Conservation (phyloP, 2,888 invertebrate genomes). For the Tetranychus piercei region DNA sequence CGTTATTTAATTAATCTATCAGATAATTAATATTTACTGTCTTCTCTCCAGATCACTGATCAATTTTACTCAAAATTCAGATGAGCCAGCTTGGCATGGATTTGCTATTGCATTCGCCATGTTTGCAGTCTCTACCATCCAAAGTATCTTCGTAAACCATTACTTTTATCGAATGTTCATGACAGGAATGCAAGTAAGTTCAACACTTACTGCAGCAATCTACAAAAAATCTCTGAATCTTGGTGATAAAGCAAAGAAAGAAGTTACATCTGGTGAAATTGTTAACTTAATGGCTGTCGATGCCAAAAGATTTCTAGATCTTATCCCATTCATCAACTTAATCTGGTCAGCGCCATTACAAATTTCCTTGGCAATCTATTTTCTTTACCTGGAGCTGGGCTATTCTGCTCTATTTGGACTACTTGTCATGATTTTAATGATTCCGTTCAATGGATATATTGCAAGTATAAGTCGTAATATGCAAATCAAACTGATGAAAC, state of each 20-base stretch:
- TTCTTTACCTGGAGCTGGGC: conserved; percentile 40
- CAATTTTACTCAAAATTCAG: conserved; percentile 39
- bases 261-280: conserved; percentile 68
- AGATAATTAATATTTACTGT: background rate
- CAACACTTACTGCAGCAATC: conserved; percentile 69
- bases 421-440: conserved; percentile 75
- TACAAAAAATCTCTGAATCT: conserved; percentile 46
- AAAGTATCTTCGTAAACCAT: conserved; percentile 67
- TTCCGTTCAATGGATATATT: conserved; percentile 68
- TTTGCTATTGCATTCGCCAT: conserved; percentile 58
- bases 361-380: conserved; percentile 62
- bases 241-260: conserved; percentile 27
- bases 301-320: conserved; percentile 67
- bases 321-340: conserved; percentile 61
- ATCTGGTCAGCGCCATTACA: conserved; percentile 71
- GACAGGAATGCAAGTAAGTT: conserved; percentile 71
- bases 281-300: conserved; percentile 82
- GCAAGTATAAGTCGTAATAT: conserved; percentile 59
- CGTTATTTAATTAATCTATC: background rate
- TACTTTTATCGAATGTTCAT: conserved; percentile 80
- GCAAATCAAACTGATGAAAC: conserved; percentile 70
- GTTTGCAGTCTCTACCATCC: conserved; percentile 52
- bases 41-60: conserved; percentile 26
- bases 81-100: conserved; percentile 59
- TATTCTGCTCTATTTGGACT: conserved; percentile 70